Evolutionary conservation across 53 echinoderm and acorn worm species (phyloP).

Genomic region (Zoroaster sp.): DNA sequence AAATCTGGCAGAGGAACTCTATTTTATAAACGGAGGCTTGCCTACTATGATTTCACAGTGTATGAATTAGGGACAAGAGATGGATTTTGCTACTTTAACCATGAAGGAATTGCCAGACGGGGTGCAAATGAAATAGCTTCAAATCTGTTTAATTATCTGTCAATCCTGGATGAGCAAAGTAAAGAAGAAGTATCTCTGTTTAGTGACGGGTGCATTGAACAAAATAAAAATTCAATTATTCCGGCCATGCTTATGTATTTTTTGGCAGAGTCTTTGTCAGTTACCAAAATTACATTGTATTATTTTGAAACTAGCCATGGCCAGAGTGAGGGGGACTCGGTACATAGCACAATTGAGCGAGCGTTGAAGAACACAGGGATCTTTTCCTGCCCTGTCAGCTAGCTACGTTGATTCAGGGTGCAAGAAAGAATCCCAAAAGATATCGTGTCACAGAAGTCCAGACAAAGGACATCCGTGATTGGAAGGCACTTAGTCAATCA

Average conservation of each 20-base stretch:
- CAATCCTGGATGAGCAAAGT: no score
- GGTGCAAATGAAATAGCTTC: no score
- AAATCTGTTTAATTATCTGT: no score
- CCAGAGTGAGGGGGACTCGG: no score
- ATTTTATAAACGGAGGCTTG: constrained; percentile 13
- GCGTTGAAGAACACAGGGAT: no score
- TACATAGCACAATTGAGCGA: no score
- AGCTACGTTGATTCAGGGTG: constrained; percentile 1
- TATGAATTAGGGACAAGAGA: no score
- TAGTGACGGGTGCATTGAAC: constrained; percentile 50
- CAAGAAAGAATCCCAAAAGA: neutral
- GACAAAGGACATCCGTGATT: constrained; percentile 55
- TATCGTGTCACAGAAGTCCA: constrained; percentile 49
- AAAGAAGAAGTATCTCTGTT: no score
- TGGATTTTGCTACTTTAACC: constrained; percentile 11
- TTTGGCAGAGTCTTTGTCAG: neutral
- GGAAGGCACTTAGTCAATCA: constrained; percentile 49
- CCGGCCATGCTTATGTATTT: constrained; percentile 39
- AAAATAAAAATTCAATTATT: constrained; percentile 47
- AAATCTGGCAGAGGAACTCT: no score
- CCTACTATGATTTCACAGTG: constrained; percentile 31
- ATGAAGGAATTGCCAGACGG: constrained; percentile 17
- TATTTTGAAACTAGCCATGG: constrained; percentile 55
- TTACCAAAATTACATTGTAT: neutral
- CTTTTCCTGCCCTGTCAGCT: no score